phyloP scores from a whole-genome alignment of 2,888 invertebrate species.

The Endomychus coccineus region DNA sequence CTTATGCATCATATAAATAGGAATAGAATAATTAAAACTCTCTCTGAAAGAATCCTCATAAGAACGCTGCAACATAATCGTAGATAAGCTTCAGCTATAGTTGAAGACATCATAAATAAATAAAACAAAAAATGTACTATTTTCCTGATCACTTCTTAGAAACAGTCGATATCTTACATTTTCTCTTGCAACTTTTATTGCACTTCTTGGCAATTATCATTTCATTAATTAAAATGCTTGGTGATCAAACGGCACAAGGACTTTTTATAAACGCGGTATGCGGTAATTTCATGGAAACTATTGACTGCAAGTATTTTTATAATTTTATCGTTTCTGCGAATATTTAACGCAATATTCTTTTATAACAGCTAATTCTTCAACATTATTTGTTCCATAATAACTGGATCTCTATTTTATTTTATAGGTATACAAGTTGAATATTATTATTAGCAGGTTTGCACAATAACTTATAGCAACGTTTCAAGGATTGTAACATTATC shows the following conservation, averaged over 20 bases:
- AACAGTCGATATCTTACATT: constrained; percentile 18
- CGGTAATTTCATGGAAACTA: constrained; percentile 7
- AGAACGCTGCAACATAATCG: too few species aligned
- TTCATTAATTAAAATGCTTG: constrained; percentile 26
- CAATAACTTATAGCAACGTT: too few species aligned
- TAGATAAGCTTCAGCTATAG: too few species aligned
- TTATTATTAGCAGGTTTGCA: too few species aligned
- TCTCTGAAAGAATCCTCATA: too few species aligned
- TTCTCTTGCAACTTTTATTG: constrained; percentile 23
- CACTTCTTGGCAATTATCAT: constrained; percentile 24
- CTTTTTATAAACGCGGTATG: constrained; percentile 2
- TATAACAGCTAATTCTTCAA: too few species aligned
- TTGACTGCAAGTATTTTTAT: constrained; percentile 9
- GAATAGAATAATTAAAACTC: too few species aligned
- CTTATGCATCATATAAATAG: too few species aligned
- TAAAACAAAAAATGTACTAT: constrained; percentile 4
- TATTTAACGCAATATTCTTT: constrained; percentile 1
- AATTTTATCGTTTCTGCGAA: constrained; percentile 11
- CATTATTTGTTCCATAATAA: too few species aligned
- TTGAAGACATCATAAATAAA: constrained; percentile 8
- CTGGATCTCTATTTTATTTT: too few species aligned
- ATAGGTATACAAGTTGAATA: too few species aligned
- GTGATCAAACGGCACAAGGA: constrained; percentile 6
- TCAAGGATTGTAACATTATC: too few species aligned
- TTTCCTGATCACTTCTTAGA: constrained; percentile 16